These are phyloP conservation scores for Metellina segmentata DNA, from an alignment of 2,888 invertebrate genomes.

Conservation along the genomic window DNA sequence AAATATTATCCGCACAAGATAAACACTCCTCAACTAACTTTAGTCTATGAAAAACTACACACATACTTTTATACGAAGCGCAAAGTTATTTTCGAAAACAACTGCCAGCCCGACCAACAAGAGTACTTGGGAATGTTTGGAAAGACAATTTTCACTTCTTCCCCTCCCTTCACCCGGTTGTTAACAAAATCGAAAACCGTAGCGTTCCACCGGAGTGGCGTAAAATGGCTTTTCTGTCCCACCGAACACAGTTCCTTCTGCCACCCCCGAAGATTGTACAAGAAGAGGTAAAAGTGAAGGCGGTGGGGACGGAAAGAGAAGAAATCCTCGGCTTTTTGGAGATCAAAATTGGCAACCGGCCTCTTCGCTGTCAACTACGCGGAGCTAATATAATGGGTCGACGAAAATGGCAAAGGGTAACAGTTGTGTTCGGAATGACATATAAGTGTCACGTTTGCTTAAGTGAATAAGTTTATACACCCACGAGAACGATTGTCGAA, in stretches of 20 bases:
- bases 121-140: neutral
- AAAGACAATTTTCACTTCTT: neutral
- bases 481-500: no score
- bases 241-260: neutral
- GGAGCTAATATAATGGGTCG: neutral
- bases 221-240: neutral
- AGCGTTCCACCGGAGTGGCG: neutral
- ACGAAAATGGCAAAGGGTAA: neutral
- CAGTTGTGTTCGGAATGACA: neutral
- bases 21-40: no score
- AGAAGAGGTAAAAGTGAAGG: neutral
- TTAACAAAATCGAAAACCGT: neutral
- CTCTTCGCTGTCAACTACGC: slow-evolving; percentile 11
- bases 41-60: no score
- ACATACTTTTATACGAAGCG: no score
- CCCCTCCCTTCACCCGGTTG: neutral
- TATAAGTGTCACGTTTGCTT: neutral
- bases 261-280: neutral
- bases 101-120: neutral
- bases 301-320: neutral
- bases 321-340: slow-evolving; percentile 4
- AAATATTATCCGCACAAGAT: no score
- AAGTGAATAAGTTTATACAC: neutral
- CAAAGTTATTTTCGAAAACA: neutral
- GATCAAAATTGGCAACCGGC: slow-evolving; percentile 50